Evolutionary conservation across 2,113 vertebrate genomes (phyloP), one percentile per base, ranked within the genome.

Genomic region (Numenius arquata): DNA sequence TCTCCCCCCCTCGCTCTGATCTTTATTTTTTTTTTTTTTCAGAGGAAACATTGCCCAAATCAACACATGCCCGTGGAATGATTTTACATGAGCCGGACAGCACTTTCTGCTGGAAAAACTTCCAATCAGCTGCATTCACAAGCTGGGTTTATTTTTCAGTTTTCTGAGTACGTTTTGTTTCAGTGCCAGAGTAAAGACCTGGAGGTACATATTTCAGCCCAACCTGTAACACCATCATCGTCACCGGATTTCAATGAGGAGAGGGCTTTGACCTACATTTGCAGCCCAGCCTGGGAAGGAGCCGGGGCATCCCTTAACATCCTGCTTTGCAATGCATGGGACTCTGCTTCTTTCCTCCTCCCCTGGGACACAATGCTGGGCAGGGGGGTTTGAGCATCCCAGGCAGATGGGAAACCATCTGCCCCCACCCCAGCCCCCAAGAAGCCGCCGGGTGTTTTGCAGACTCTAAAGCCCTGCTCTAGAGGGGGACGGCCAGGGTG

Each of bases 91-190:
- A 73, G 58, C 86, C 55, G 11, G 83, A 80, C 61, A 6, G 90
- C 61, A 38, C 76, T 95, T 94, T 86, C 90, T 94, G 80, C 80
- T 89, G 90, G 94, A 90, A 96, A 92, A 87, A 40, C 80, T 89
- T 89, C 95, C 95, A 94, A 94, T 93, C 96, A 81, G 95, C 86
- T 53, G 88, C 96, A 56, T 96, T 96, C 94, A 93, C 80, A 58
- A 55, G 62, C 83, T 15, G 53, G 70, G 94, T 85, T 96, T 92
- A 92, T 93, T 95, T 95, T 94, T 89, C 92, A 8, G 72, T 47
- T 96, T 68, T 97, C 94, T 96, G 95, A 93, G 91, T 76, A 29
- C 2, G 81, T 97, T 96, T 89, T 95, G 89, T 97, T 96, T 95
- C 9, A 7, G 62, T 95, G 92, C 96, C 96, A 96, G 96, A 95